A percentile compares a stretch with the other conserved stretches of the same genome.
Evolutionary conservation across 2,888 invertebrate species (phyloP).

Genomic region (Xanthorhoe spadicearia): DNA sequence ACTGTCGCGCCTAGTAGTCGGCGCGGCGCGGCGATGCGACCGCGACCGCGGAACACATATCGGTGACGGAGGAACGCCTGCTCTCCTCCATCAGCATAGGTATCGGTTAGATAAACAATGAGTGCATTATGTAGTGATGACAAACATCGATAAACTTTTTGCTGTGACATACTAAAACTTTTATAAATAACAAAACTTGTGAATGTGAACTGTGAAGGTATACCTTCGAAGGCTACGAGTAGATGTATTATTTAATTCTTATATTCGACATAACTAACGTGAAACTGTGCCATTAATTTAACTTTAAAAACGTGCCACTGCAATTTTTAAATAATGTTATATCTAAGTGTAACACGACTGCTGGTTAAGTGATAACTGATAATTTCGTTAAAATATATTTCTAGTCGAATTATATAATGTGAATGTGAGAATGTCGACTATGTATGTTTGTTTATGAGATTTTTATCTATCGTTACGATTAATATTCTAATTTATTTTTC

Average conservation of each 20-base stretch:
- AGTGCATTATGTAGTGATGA: constrained; percentile 56
- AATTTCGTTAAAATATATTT: constrained; percentile 78
- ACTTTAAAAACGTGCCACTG: constrained; percentile 82
- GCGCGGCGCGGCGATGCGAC: no score
- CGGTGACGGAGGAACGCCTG: constrained; percentile 53
- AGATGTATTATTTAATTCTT: constrained; percentile 72
- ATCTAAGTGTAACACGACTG: constrained; percentile 81
- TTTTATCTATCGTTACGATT: constrained; percentile 55
- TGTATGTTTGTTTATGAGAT: constrained; percentile 60
- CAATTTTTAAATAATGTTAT: constrained; percentile 67
- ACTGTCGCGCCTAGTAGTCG: constrained; percentile 43
- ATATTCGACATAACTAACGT: constrained; percentile 82
- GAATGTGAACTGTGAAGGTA: constrained; percentile 49
- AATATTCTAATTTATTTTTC: constrained; percentile 60
- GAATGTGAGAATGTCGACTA: constrained; percentile 73
- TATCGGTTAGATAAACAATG: constrained; percentile 57
- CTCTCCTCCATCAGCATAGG: constrained; percentile 53
- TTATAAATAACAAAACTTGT: constrained; percentile 46
- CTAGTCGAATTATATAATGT: constrained; percentile 76
- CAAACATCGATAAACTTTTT: constrained; percentile 32
- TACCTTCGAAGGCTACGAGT: constrained; percentile 61
- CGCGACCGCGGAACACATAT: constrained; percentile 65
- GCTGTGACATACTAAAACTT: constrained; percentile 40
- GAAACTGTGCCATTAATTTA: constrained; percentile 85
- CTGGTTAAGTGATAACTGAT: constrained; percentile 80